These are phyloP conservation scores for Polyommatus icarus DNA, from an alignment of 2,888 invertebrate genomes.

Conservation along the genomic window DNA sequence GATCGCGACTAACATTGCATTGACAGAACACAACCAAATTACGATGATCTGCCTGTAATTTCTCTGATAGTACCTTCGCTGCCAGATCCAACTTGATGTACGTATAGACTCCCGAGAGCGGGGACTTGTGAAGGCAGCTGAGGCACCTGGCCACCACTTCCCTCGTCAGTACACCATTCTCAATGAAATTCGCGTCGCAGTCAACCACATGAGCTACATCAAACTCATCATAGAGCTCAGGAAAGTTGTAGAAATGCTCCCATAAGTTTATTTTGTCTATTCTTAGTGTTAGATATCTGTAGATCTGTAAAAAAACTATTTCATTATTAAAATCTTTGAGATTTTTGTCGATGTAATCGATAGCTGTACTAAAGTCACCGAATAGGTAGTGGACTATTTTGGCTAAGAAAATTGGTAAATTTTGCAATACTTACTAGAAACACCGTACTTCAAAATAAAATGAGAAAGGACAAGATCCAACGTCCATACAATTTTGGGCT, in stretches of 20 bases:
- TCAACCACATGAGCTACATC: slow-evolving; percentile 57
- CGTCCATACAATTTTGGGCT: too few relatives aligned
- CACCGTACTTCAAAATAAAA: too few relatives aligned
- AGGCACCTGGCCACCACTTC: slow-evolving; percentile 76
- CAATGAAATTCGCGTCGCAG: slow-evolving; percentile 56
- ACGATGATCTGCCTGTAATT: too few relatives aligned
- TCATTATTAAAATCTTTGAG: neutral
- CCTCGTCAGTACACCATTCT: slow-evolving; percentile 71
- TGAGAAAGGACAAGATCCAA: too few relatives aligned
- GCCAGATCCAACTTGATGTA: slow-evolving; percentile 78
- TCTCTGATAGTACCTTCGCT: slow-evolving; percentile 52
- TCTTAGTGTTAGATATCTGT: slow-evolving; percentile 55
- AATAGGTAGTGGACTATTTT: too few relatives aligned
- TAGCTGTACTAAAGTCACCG: too few relatives aligned
- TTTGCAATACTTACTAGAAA: too few relatives aligned
- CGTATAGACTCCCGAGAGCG: slow-evolving; percentile 75
- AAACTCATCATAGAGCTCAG: slow-evolving; percentile 64
- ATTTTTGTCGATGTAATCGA: too few relatives aligned
- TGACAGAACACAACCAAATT: too few relatives aligned
- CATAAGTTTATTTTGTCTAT: slow-evolving; percentile 68
- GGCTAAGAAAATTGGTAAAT: too few relatives aligned
- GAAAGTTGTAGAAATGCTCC: slow-evolving; percentile 71
- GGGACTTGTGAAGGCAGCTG: slow-evolving; percentile 76
- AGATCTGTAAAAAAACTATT: slow-evolving; percentile 52
- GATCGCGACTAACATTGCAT: too few relatives aligned